These are phyloP conservation scores for Laupala kohalensis DNA, from an alignment of 1,140 invertebrate genomes.

Conservation along the genomic window DNA sequence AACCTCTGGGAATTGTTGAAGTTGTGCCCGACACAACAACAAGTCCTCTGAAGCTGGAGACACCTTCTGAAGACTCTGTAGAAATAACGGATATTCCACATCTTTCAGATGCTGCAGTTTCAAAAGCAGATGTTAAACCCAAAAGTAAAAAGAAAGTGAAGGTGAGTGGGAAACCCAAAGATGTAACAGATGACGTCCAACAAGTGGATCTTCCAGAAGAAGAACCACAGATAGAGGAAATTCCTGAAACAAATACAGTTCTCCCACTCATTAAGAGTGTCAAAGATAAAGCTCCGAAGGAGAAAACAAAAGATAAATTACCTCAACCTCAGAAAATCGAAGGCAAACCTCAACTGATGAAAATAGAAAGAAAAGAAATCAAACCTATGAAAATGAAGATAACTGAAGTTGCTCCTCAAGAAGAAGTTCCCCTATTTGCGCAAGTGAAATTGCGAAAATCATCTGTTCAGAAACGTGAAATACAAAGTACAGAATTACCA, in stretches of 20 bases:
- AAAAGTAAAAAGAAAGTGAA: constrained; percentile 6
- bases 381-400: constrained; percentile 12
- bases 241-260: background rate
- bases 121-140: background rate
- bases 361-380: constrained; percentile 13
- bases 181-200: constrained; percentile 1
- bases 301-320: constrained; percentile 9
- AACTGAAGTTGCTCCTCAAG: constrained; percentile 2
- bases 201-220: background rate
- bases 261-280: background rate
- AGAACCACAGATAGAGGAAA: background rate
- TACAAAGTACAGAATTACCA: constrained; percentile 4
- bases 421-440: constrained; percentile 13
- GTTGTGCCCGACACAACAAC: constrained; percentile 4
- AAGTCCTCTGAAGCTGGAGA: constrained; percentile 2
- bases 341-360: constrained; percentile 13
- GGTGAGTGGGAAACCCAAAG: constrained; percentile 10
- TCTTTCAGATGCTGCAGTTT: constrained; percentile 5
- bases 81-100: background rate
- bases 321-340: background rate
- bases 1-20: constrained; percentile 19
- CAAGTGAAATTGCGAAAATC: constrained; percentile 13
- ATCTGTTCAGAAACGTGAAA: constrained; percentile 7
- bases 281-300: background rate
- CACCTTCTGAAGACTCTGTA: background rate